Percentiles rank a stretch among this genome's conserved stretches.
Conservation (phyloP, 2,888 invertebrate genomes). For the Microctonus aethiopoides region DNA sequence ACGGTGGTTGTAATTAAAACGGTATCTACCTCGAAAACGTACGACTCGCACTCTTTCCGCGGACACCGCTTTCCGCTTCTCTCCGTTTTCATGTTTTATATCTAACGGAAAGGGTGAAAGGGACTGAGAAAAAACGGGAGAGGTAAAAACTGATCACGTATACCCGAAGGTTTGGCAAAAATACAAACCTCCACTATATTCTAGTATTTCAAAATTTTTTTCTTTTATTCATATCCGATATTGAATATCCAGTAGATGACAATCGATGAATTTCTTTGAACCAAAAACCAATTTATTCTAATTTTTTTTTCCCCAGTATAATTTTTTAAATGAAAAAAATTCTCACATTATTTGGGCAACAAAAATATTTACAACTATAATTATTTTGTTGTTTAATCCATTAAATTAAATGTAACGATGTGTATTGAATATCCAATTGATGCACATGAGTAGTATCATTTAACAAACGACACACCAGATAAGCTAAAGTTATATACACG, state of each 20-base stretch:
- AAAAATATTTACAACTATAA: too few relatives aligned
- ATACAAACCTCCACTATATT: constrained; percentile 11
- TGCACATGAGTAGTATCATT: too few relatives aligned
- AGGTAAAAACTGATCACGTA: constrained; percentile 23
- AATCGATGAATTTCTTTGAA: not conserved
- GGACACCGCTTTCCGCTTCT: constrained; percentile 43
- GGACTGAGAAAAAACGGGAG: not conserved
- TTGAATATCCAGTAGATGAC: not conserved
- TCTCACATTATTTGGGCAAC: too few relatives aligned
- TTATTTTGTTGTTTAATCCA: not conserved
- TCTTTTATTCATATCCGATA: not conserved
- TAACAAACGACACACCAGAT: too few relatives aligned
- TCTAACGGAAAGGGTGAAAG: not conserved
- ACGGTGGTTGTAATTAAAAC: constrained; percentile 55
- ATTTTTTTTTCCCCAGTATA: too few relatives aligned
- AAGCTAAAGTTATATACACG: too few relatives aligned
- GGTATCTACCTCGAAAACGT: constrained; percentile 52
- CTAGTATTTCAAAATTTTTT: not conserved
- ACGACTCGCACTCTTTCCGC: constrained; percentile 45
- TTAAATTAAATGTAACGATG: not conserved
- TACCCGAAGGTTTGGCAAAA: not conserved
- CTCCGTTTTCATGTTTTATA: constrained; percentile 27
- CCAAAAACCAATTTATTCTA: too few relatives aligned
- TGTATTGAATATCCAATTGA: not conserved
- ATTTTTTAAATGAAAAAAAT: too few relatives aligned